Evolutionary conservation across 2,888 invertebrate species (phyloP).

Genomic region (Drosophila pseudotakahashii): DNA sequence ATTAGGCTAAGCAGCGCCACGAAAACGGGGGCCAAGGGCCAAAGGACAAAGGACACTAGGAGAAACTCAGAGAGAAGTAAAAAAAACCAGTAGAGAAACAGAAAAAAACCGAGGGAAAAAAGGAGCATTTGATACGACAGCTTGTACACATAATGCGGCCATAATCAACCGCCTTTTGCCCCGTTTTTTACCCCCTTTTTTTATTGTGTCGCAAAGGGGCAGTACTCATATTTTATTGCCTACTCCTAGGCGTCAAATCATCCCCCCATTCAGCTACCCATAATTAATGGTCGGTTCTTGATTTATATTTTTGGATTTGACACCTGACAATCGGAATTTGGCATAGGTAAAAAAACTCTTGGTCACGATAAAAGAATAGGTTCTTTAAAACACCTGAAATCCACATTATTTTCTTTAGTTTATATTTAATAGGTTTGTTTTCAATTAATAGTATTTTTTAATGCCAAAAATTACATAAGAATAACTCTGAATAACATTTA

Average conservation of each 20-base stretch:
- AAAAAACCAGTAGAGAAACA: not conserved
- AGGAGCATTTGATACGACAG: constrained; percentile 41
- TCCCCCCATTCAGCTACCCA: constrained; percentile 49
- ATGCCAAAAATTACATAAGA: too few relatives aligned
- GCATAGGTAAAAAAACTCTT: too few relatives aligned
- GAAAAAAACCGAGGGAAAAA: not conserved
- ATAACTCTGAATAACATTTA: too few relatives aligned
- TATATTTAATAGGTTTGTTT: too few relatives aligned
- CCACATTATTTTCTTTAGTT: too few relatives aligned
- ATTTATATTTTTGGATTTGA: constrained; percentile 16
- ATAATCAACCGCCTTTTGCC: constrained; percentile 61
- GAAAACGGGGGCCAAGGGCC: constrained; percentile 9
- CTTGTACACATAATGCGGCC: constrained; percentile 69
- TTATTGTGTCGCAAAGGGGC: constrained; percentile 6
- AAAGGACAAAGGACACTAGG: constrained; percentile 22
- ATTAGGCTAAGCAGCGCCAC: constrained; percentile 57
- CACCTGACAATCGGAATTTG: not conserved
- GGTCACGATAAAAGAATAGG: too few relatives aligned
- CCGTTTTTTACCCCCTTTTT: constrained; percentile 4
- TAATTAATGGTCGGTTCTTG: constrained; percentile 56
- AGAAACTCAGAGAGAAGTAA: constrained; percentile 15
- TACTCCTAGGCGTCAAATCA: constrained; percentile 68
- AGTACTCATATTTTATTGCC: constrained; percentile 65
- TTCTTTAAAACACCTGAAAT: too few relatives aligned
- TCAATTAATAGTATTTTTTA: too few relatives aligned